Conservation (phyloP, 1,140 invertebrate genomes). For the Paralvinella palmiformis region DNA sequence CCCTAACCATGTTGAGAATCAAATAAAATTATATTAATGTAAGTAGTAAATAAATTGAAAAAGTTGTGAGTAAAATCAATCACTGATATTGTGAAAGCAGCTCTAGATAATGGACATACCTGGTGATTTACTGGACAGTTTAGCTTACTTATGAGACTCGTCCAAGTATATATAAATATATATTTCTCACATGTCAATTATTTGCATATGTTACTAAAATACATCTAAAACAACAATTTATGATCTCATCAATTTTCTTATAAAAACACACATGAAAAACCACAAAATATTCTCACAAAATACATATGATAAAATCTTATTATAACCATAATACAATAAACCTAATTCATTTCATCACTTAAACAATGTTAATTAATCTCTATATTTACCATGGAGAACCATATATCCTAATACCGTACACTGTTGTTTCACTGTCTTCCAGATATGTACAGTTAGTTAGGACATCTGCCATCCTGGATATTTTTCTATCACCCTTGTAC, state of each 20-base stretch:
- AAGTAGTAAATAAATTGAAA: too few relatives aligned
- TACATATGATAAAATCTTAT: too few relatives aligned
- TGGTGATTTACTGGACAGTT: too few relatives aligned
- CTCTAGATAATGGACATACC: too few relatives aligned
- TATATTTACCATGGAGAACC: constrained; percentile 71
- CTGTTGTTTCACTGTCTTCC: constrained; percentile 62
- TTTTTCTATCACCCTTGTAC: constrained; percentile 18
- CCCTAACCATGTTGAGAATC: too few relatives aligned
- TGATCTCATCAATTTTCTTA: not conserved
- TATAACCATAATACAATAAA: too few relatives aligned
- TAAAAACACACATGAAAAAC: constrained; percentile 1
- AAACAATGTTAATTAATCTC: not conserved
- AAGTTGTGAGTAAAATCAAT: too few relatives aligned
- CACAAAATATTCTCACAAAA: constrained; percentile 19
- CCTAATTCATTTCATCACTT: not conserved
- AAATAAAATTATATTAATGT: too few relatives aligned
- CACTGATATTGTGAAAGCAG: too few relatives aligned
- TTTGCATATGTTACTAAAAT: not conserved
- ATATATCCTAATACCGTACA: constrained; percentile 77
- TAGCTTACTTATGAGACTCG: too few relatives aligned
- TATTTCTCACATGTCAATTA: too few relatives aligned
- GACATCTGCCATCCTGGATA: constrained; percentile 27
- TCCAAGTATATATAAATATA: too few relatives aligned
- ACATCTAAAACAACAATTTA: not conserved
- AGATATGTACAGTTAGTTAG: constrained; percentile 76